Percentiles rank a stretch among this genome's conserved stretches.
phyloP scores from a whole-genome alignment of 1,140 invertebrate species.

The Elysia chlorotica region DNA sequence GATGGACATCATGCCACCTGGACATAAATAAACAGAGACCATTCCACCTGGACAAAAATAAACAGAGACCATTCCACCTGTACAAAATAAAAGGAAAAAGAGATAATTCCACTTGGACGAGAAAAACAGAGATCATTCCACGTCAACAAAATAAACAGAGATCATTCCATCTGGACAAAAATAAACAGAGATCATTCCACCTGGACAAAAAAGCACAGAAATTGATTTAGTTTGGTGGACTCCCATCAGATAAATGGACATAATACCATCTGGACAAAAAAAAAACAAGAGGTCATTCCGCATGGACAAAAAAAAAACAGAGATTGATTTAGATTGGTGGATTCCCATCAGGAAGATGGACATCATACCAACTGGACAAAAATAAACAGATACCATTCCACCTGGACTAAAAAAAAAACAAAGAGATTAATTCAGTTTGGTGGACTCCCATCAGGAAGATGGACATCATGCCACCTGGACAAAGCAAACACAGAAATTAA shows the following conservation, averaged over 20 bases:
- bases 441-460: too few relatives aligned
- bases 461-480: constrained; percentile 78
- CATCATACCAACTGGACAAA: constrained; percentile 77
- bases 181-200: too few relatives aligned
- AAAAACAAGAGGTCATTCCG: neutral
- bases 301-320: neutral
- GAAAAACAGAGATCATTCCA: too few relatives aligned
- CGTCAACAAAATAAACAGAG: constrained; percentile 91
- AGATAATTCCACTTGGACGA: constrained; percentile 7
- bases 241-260: too few relatives aligned
- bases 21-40: neutral
- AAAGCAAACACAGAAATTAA: constrained; percentile 81
- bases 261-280: neutral
- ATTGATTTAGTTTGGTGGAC: too few relatives aligned
- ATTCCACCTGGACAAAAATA: constrained; percentile 1
- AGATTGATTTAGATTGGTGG: too few relatives aligned
- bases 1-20: constrained; percentile 76
- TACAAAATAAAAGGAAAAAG: too few relatives aligned
- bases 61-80: too few relatives aligned
- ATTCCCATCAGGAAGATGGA: constrained; percentile 92
- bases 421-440: constrained; percentile 78
- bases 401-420: too few relatives aligned
- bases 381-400: too few relatives aligned
- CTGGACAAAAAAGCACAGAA: too few relatives aligned
- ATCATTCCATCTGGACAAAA: constrained; percentile 77